Percentiles rank a stretch among this genome's conserved stretches.
Evolutionary conservation across 2,113 vertebrate species (phyloP).

Genomic region (Chrysemys picta): DNA sequence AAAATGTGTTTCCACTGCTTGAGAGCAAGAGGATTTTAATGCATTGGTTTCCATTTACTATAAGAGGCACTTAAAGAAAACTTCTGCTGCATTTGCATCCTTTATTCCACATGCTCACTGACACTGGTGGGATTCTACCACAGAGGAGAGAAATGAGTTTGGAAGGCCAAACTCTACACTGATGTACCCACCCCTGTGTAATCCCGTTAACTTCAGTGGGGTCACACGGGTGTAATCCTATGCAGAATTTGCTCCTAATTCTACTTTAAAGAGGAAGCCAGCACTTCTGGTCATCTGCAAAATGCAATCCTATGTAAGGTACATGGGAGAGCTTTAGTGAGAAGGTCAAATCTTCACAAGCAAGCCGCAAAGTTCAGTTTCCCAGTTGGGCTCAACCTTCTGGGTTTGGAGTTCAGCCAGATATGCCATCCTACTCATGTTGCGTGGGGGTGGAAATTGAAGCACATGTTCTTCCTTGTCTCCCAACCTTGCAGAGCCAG

Average conservation of each 20-base stretch:
- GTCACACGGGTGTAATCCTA: conserved; percentile 48
- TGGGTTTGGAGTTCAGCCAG: not conserved
- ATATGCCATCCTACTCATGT: not conserved
- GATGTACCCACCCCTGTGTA: conserved; percentile 15
- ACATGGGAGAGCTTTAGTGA: not conserved
- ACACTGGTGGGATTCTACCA: conserved; percentile 8
- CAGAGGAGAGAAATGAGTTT: conserved; percentile 44
- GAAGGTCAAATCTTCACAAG: not conserved
- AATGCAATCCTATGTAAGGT: conserved; percentile 26
- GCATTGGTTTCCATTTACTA: conserved; percentile 37
- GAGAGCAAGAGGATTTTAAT: conserved; percentile 57
- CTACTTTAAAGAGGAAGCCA: not conserved
- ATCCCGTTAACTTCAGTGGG: conserved; percentile 19
- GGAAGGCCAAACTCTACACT: conserved; percentile 41
- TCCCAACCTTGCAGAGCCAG: not conserved
- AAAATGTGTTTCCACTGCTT: conserved; percentile 44
- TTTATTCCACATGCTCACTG: conserved; percentile 18
- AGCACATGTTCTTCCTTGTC: not conserved
- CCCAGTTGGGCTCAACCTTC: conserved; percentile 9
- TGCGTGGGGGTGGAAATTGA: not conserved
- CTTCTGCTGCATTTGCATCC: not conserved
- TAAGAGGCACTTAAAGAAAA: conserved; percentile 39
- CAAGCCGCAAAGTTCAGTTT: not conserved
- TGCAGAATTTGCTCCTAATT: conserved; percentile 59
- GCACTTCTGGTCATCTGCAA: conserved; percentile 21